Base-by-base conservation (phyloP, 2,113 vertebrate genomes). In the Spermophilus dauricus region DNA sequence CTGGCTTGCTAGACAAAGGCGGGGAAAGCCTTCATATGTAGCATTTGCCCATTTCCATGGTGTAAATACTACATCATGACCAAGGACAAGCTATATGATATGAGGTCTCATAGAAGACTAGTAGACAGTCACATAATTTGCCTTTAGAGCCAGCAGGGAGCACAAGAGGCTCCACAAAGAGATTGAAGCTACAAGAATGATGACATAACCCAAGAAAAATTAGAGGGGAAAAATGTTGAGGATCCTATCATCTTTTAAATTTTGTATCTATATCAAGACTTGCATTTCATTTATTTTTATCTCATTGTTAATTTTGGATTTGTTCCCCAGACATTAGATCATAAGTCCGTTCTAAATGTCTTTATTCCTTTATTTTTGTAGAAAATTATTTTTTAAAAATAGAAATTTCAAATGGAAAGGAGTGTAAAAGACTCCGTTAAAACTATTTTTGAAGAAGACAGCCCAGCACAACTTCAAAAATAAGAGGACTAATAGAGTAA, bases 291-390 rank as follows among this genome's bases (percentile, higher is more conserved):
- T 94, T 88, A 39, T 86, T 58, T 86, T 53, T 87, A 26, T 83
- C 37, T 94, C 53, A n/a, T 65, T 42, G 28, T 76, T 77, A 88
- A 87, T 78, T 97, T 91, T 72, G 51, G 8, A 65, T 48, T 78
- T 73, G 24, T 85, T 69, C 10, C 22, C 22, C 39, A 93, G 51
- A 94, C 16, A 37, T 92, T 97, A 88, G 51, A 63, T 87, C 70
- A 61, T 91, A 91, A 67, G 8, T 61, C 37, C 77, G 2, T 82
- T 63, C 18, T 82, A 81, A 86, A 91, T 81, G 8, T 65, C 26
- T 97, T 94, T 73, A 22, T 26, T 86, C 48, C 32, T 88, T 92
- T 32, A 72, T 81, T 69, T 70, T 48, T 85, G 72, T 39, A 80
- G 20, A 61, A 85, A 88, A 67, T 85, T 2, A 56, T 37, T 76